These are phyloP conservation scores for Prunella fulvescens DNA, from an alignment of 2,113 vertebrate genomes.

Conservation along the genomic window DNA sequence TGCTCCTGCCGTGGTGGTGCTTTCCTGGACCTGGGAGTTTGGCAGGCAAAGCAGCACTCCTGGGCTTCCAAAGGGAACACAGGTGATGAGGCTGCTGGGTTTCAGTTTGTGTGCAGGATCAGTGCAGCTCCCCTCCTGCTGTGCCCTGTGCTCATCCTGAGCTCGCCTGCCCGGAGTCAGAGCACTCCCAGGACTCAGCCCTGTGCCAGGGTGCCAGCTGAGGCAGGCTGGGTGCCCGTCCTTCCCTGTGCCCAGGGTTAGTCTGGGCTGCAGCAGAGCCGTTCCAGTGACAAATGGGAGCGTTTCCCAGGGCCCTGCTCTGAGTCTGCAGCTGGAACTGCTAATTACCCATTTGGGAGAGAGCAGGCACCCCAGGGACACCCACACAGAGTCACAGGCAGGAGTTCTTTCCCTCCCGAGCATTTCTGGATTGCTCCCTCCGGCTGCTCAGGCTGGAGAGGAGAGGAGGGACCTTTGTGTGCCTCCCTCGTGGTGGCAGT, in stretches of 20 bases:
- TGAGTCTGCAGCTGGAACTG: background rate
- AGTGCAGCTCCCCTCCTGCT: fast-evolving
- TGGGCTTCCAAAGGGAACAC: fast-evolving
- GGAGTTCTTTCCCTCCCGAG: background rate
- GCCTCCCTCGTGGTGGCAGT: background rate
- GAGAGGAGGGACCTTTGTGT: background rate
- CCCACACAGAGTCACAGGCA: background rate
- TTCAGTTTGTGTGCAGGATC: background rate
- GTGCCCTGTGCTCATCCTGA: fast-evolving
- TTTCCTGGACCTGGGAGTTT: too few species aligned
- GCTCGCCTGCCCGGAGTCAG: fast-evolving
- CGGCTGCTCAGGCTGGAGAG: background rate
- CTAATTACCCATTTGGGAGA: background rate
- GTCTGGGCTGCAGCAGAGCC: background rate
- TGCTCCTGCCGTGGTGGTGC: background rate
- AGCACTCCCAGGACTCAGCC: fast-evolving
- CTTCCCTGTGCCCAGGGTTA: fast-evolving
- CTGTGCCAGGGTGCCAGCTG: fast-evolving
- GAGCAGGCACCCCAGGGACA: background rate
- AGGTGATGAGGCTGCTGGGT: background rate
- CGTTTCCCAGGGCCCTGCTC: background rate
- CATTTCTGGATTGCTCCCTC: background rate
- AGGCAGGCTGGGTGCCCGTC: fast-evolving
- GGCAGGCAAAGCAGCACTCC: background rate
- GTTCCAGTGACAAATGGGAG: background rate